phyloP scores from a whole-genome alignment of 2,888 invertebrate species.

The Agonopterix subpropinquella region DNA sequence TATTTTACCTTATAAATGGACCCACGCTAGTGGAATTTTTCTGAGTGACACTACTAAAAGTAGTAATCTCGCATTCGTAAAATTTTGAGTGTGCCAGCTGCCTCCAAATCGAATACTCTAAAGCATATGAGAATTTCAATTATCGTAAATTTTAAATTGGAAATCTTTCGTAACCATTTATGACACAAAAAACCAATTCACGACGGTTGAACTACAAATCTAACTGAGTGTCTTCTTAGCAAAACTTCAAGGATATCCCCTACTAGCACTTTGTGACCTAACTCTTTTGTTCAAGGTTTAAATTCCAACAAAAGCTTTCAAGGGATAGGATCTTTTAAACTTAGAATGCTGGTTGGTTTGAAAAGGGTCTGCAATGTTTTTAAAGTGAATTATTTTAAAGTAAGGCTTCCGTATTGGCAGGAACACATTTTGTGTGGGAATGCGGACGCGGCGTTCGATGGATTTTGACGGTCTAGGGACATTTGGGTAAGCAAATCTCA shows the following conservation, averaged over 20 bases:
- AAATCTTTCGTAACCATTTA: neutral
- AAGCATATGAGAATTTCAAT: no score
- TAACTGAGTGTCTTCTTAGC: conserved; percentile 7
- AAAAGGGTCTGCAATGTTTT: conserved; percentile 34
- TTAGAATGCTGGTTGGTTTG: conserved; percentile 20
- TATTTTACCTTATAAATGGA: no score
- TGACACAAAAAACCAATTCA: neutral
- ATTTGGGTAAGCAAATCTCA: no score
- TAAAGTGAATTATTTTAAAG: conserved; percentile 42
- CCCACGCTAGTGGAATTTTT: no score
- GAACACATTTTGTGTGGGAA: neutral
- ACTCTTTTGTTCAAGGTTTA: neutral
- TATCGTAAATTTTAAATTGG: no score
- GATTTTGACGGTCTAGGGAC: no score
- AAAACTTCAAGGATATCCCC: conserved; percentile 2
- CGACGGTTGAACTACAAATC: neutral
- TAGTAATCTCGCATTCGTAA: no score
- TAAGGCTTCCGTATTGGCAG: conserved; percentile 16
- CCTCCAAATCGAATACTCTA: no score
- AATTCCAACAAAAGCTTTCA: neutral
- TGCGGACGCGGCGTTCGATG: no score
- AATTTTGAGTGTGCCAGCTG: no score
- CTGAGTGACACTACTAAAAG: no score
- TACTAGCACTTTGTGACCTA: neutral
- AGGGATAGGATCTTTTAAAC: neutral